Conservation (phyloP, 2,113 vertebrate species). For the Apaloderma vittatum region DNA sequence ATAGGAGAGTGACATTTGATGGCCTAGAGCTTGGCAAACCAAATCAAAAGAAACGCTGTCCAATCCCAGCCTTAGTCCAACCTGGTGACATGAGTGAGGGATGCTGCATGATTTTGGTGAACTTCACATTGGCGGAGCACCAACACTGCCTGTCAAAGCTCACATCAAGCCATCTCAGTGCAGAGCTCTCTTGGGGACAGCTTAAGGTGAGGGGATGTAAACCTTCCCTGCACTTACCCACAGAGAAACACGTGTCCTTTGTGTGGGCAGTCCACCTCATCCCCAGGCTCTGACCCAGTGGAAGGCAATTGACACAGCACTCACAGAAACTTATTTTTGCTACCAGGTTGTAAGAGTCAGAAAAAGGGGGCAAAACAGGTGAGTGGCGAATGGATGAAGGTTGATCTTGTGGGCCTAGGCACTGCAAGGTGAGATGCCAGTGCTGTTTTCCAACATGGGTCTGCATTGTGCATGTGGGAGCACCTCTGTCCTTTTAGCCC, state of each 20-base stretch:
- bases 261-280: background rate
- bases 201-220: background rate
- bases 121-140: background rate
- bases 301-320: background rate
- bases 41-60: background rate
- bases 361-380: background rate
- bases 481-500: background rate
- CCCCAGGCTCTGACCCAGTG: background rate
- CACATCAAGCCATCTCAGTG: background rate
- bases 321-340: background rate
- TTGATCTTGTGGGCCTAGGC: background rate
- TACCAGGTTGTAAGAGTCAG: background rate
- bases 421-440: background rate
- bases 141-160: background rate
- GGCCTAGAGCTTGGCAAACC: background rate
- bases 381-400: background rate
- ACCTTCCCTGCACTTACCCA: too few relatives aligned
- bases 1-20: background rate
- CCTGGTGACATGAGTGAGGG: background rate
- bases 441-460: background rate
- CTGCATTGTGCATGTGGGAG: background rate
- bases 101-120: background rate
- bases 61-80: background rate
- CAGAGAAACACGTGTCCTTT: rapidly evolving
- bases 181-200: background rate